Conservation (phyloP, 2,113 vertebrate genomes). For the Pavo muticus region DNA sequence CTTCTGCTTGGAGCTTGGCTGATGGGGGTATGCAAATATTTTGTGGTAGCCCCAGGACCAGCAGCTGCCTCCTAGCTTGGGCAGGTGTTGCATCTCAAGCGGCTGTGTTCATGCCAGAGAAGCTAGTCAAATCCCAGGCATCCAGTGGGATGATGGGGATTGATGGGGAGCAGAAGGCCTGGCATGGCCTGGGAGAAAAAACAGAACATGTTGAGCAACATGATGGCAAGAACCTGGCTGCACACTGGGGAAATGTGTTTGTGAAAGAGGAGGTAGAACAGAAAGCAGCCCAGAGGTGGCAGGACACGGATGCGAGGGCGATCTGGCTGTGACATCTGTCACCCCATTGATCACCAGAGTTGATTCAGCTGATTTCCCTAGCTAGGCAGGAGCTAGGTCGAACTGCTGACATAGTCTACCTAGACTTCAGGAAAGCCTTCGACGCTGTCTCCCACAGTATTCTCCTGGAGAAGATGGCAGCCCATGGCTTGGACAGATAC, state of each 20-base stretch:
- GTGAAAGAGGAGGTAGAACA: background rate
- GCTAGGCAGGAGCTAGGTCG: too few relatives aligned
- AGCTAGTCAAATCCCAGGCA: background rate
- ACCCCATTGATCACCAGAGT: too few relatives aligned
- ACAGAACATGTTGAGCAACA: background rate
- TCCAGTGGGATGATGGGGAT: too few relatives aligned
- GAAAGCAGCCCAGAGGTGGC: accelerated
- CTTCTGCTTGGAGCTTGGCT: background rate
- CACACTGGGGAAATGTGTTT: accelerated
- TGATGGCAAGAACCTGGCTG: background rate
- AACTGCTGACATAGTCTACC: too few relatives aligned
- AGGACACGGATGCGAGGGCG: background rate
- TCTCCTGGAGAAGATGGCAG: too few relatives aligned
- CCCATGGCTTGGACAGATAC: too few relatives aligned
- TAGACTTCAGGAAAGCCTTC: too few relatives aligned
- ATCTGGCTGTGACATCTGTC: too few relatives aligned
- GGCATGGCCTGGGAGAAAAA: background rate
- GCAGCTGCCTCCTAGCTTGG: accelerated
- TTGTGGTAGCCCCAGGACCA: background rate
- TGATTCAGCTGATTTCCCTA: too few relatives aligned
- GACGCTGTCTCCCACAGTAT: too few relatives aligned
- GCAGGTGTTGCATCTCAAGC: background rate
- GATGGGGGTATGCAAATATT: background rate
- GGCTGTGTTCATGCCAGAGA: background rate
- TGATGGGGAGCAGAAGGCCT: background rate